Base-by-base conservation (phyloP, 2,113 vertebrate genomes). In the Passer montanus region DNA sequence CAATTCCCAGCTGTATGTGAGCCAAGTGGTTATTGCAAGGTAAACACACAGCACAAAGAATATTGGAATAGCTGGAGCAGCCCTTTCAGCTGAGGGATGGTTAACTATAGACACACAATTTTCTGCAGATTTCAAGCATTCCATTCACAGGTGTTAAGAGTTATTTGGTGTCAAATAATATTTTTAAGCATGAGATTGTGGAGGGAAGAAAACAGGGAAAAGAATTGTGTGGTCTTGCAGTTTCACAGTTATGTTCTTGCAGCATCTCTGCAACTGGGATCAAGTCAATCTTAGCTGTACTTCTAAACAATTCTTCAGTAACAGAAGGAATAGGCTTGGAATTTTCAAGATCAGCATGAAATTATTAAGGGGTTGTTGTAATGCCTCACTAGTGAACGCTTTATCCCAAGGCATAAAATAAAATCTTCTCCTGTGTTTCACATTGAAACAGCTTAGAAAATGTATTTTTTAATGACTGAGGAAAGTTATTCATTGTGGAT, bases 401-500 rank as follows among this genome's bases (percentile, higher is more conserved):
- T 74, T 86, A 77, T 88, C 49, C 53, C 59, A 68, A 72, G 62
- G 60, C 35, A 56, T 77, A 74, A 94, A 91, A 75, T 67, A 63
- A 63, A 80, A 74, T 50, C 24, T 73, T 81, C 91, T 67, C 41
- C 56, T 49, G 23, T 77, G 46, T 94, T 95, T 92, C 50, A 46
- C 37, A 83, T 19, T 55, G 81, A 58, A 83, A n/a, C 52, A 91
- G 31, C 19, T 59, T 73, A 55, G 31, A 68, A 81, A 80, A 83
- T 55, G 62, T 66, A 69, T 56, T 84, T 93, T 94, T 84, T 89
- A 96, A 90, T 93, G 74, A 58, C 67, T 68, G 24, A 67, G 67
- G 33, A 30, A 86, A 83, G 43, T 72, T 89, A 87, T 64, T 85
- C 53, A n/a, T 66, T 56, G 26, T 28, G 59, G 30, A 50, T 63